Conservation (phyloP, 2,888 invertebrate species). For the Conomelus anceps region DNA sequence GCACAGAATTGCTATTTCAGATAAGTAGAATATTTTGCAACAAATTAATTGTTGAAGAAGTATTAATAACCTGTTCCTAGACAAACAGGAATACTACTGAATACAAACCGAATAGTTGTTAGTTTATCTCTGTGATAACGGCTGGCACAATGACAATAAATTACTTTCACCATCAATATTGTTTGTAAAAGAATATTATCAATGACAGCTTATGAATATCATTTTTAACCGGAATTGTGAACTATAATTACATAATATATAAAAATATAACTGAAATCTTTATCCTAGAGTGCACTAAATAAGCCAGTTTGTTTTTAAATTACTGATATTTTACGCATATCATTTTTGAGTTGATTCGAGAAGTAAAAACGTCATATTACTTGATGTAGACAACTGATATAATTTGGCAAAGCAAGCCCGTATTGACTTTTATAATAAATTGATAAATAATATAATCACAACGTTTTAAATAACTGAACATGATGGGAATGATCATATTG, state of each 20-base stretch:
- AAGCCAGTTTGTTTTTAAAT: background rate
- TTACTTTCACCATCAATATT: background rate
- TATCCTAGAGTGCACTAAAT: background rate
- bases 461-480: too few relatives aligned
- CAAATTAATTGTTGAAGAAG: background rate
- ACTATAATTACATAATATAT: background rate
- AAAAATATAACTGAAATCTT: background rate
- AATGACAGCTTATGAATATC: background rate
- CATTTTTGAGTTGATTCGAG: too few relatives aligned
- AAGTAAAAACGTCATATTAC: too few relatives aligned
- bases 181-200: background rate
- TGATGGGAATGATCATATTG: too few relatives aligned
- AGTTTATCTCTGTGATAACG: background rate
- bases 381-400: too few relatives aligned
- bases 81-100: background rate
- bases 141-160: background rate
- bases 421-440: too few relatives aligned
- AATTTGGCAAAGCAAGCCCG: too few relatives aligned
- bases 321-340: too few relatives aligned
- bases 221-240: background rate
- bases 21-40: background rate
- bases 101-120: background rate
- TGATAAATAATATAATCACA: too few relatives aligned
- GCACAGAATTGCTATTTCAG: background rate
- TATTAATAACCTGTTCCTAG: background rate